These are phyloP conservation scores for Mantis religiosa DNA, from an alignment of 2,888 invertebrate species.

Conservation along the genomic window DNA sequence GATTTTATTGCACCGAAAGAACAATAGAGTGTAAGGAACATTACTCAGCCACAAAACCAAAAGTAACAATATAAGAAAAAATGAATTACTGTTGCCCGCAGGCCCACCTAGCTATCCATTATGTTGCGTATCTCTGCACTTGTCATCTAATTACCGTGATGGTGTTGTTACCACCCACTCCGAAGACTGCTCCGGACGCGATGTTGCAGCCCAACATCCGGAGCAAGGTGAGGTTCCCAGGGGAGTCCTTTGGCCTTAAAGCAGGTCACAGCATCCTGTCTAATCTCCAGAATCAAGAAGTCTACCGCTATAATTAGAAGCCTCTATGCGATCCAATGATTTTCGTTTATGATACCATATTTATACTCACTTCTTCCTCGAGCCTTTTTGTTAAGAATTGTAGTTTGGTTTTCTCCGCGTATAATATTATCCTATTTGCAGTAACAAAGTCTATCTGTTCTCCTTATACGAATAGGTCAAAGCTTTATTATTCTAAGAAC, in stretches of 20 bases:
- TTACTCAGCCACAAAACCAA: background rate
- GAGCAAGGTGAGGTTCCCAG: background rate
- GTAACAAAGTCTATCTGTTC: no score
- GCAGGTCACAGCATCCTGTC: background rate
- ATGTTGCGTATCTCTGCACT: background rate
- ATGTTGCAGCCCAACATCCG: background rate
- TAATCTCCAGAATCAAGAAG: background rate
- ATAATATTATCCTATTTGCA: no score
- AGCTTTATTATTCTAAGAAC: no score
- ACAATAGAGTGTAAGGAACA: no score
- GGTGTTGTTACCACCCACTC: background rate
- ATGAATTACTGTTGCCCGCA: background rate
- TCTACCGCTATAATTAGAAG: background rate
- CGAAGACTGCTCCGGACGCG: background rate
- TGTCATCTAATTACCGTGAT: background rate
- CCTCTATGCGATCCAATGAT: background rate
- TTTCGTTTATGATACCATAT: background rate
- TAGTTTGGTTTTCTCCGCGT: no score
- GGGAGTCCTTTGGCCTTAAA: background rate
- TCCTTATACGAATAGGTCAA: no score
- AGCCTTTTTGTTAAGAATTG: no score
- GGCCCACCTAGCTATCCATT: background rate
- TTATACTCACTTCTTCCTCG: no score
- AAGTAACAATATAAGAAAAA: background rate
- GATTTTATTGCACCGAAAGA: no score